phyloP scores from a whole-genome alignment of 2,888 invertebrate species.

The Drosophila histrio region DNA sequence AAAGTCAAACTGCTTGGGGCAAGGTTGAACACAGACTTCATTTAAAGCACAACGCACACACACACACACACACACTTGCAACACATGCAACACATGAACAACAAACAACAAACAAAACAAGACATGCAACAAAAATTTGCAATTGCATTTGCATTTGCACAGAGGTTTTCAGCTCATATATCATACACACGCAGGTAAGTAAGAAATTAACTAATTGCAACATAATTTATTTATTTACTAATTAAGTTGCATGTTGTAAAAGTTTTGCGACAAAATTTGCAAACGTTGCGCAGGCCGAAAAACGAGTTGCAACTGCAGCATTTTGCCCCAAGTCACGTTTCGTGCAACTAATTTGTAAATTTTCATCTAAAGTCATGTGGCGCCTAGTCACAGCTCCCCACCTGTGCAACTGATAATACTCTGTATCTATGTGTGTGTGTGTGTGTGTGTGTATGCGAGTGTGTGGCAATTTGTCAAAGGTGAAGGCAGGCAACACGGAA shows the following conservation, averaged over 20 bases:
- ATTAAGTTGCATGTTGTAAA: constrained; percentile 66
- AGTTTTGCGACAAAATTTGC: constrained; percentile 46
- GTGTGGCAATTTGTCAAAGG: constrained; percentile 67
- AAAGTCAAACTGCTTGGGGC: constrained; percentile 13
- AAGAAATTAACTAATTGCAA: constrained; percentile 63
- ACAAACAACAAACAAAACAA: constrained; percentile 1
- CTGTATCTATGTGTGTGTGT: not conserved
- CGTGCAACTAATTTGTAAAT: constrained; percentile 77
- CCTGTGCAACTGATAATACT: constrained; percentile 25
- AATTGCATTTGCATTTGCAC: constrained; percentile 14
- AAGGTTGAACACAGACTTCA: constrained; percentile 6
- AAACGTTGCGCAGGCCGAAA: constrained; percentile 31
- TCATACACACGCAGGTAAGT: not conserved
- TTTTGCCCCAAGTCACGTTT: constrained; percentile 69
- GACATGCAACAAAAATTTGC: not conserved
- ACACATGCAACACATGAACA: not conserved
- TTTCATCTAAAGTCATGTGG: constrained; percentile 55
- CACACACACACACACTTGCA: not conserved
- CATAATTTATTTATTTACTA: constrained; percentile 75
- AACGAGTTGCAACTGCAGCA: constrained; percentile 32
- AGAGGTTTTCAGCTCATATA: constrained; percentile 11
- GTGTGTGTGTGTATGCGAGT: constrained; percentile 1
- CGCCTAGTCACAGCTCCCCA: constrained; percentile 10
- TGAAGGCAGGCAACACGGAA: constrained; percentile 30
- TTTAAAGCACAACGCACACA: not conserved